Percentiles rank a stretch among this genome's conserved stretches.
These are phyloP conservation scores for Calonectris borealis DNA, from an alignment of 2,113 vertebrate species.

Conservation along the genomic window DNA sequence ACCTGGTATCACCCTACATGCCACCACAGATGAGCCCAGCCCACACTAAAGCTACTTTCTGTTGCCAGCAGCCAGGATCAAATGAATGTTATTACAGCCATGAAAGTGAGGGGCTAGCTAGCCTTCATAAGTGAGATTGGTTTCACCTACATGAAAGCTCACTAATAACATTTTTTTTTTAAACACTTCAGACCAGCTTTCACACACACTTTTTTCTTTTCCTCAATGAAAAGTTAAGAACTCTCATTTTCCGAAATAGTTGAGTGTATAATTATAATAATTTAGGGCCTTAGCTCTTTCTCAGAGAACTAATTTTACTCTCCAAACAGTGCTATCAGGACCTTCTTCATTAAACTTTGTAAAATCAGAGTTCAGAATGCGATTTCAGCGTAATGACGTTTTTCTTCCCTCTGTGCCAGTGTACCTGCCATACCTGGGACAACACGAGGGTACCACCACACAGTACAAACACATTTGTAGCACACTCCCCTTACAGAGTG, in stretches of 20 bases:
- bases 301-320: neutral
- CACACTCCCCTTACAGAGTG: neutral
- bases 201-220: neutral
- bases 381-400: accelerated
- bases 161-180: neutral
- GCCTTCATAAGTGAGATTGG: neutral
- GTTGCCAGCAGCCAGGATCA: neutral
- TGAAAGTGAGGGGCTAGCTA: neutral
- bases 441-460: neutral
- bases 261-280: neutral
- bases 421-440: accelerated
- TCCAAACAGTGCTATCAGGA: neutral
- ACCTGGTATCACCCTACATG: neutral
- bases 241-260: neutral
- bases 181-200: neutral
- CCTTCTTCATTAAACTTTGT: neutral
- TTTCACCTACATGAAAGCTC: neutral
- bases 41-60: neutral
- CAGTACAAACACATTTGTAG: neutral
- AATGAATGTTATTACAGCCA: neutral
- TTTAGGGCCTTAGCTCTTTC: neutral
- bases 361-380: neutral
- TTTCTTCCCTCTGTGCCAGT: neutral
- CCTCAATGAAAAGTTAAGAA: neutral
- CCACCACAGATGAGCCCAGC: neutral